Evolutionary conservation across 2,113 vertebrate species (phyloP), one percentile per base, ranked within the genome.

Genomic region (Chloebia gouldiae): DNA sequence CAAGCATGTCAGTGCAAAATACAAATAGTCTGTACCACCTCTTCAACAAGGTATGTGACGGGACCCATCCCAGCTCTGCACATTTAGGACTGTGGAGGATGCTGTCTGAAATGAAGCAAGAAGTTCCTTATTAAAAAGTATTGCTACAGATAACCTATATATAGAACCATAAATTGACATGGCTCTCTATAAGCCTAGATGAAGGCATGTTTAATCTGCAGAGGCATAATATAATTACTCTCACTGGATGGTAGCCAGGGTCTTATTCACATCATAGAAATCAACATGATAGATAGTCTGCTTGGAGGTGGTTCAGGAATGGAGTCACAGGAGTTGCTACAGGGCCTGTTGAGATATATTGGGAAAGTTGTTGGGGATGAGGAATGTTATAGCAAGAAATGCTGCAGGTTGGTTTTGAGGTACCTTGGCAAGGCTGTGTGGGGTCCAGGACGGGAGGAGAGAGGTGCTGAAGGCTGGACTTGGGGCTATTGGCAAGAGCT

Each of bases 261-360:
- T 90, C 93, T 96, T 95, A 95, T 92, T 95, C 95, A 95, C 93
- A 94, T 96, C 92, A 84, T 31, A 94, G 94, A 96, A 93, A 90
- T 94, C 92, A 95, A 90, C 92, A 24, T 86, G 96, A 94, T 92
- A 93, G 95, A 96, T 94, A 95, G 96, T 92, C 96, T 91, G 80
- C 93, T 96, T 96, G 96, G 96, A 95, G 92, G 77, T 89, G 83
- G 88, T 95, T 96, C 95, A 95, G 96, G 93, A 96, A 95, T 93
- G 95, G 96, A 96, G 96, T 94, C 92, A 95, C 95, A 81, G 82
- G 77, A 96, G 95, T 94, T 95, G 95, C 96, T 96, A 95, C 93
- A 93, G 95, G 96, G 93, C 96, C 90, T 94, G 86, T 94, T 72
- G 92, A 97, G 91, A 94, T 94, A 88, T 89, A 93, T 86, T 93